These are phyloP conservation scores for Amblyornis subalaris DNA, from an alignment of 2,113 vertebrate genomes.

Conservation along the genomic window DNA sequence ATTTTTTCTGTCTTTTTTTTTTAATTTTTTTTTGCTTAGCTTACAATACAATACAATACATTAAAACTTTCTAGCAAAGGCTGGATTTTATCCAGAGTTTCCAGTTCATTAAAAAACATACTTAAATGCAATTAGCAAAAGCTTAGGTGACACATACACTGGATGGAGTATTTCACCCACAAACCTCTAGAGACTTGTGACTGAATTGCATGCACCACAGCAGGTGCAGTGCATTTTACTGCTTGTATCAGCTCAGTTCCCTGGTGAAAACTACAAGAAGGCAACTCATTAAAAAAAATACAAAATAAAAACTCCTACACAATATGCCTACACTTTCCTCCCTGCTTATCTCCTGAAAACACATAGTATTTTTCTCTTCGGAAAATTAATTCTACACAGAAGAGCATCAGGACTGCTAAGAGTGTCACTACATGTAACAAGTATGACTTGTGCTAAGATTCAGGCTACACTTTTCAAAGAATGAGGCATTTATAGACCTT, in stretches of 20 bases:
- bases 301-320: background rate
- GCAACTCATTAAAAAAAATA: background rate
- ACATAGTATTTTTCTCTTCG: background rate
- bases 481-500: background rate
- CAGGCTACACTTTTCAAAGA: background rate
- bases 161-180: background rate
- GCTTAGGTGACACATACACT: conserved; percentile 9
- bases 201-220: conserved; percentile 11
- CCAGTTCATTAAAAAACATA: conserved; percentile 30
- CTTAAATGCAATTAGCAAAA: conserved; percentile 43
- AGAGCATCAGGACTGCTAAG: background rate
- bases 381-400: conserved; percentile 27
- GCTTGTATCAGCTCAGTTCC: conserved; percentile 1
- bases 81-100: background rate
- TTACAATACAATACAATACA: background rate
- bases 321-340: background rate
- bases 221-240: conserved; percentile 26
- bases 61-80: background rate
- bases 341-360: background rate
- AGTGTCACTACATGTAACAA: background rate
- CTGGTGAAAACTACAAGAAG: conserved; percentile 37
- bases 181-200: conserved; percentile 19
- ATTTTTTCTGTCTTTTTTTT: no score
- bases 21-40: background rate
- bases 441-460: background rate